Conservation (phyloP, 2,797 vertebrate species). For the Sebastes oblongus region DNA sequence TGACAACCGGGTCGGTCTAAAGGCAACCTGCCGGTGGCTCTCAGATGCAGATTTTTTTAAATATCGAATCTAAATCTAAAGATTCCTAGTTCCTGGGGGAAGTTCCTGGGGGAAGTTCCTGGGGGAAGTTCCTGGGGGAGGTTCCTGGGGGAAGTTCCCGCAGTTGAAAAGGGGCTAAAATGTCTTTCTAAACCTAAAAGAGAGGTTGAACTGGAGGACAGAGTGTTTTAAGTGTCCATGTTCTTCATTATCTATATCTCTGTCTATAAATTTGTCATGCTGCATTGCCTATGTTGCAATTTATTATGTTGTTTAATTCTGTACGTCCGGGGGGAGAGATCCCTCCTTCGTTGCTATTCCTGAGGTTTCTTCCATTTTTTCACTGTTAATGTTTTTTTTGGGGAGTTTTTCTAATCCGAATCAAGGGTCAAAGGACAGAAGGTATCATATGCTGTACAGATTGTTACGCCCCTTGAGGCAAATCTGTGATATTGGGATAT, state of each 20-base stretch:
- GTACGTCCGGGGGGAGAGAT: not conserved
- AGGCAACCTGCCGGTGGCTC: too few relatives aligned
- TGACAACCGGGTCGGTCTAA: too few relatives aligned
- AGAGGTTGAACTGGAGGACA: not conserved
- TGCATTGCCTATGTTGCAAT: not conserved
- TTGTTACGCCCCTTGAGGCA: too few relatives aligned
- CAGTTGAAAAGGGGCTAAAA: not conserved
- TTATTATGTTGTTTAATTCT: too few relatives aligned
- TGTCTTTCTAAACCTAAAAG: not conserved
- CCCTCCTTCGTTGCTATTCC: not conserved
- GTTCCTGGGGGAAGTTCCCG: too few relatives aligned
- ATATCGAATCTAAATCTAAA: too few relatives aligned
- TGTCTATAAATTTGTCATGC: not conserved
- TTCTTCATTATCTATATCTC: not conserved
- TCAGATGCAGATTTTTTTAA: too few relatives aligned
- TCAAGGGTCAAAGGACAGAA: not conserved
- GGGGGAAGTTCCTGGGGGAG: too few relatives aligned
- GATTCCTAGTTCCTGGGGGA: too few relatives aligned
- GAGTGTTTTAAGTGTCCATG: not conserved
- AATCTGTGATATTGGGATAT: not conserved
- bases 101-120: too few relatives aligned
- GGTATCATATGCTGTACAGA: not conserved
- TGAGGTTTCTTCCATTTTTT: not conserved
- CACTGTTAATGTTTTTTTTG: not conserved
- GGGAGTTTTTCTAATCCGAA: not conserved